A percentile compares a stretch with the other conserved stretches of the same genome.
phyloP scores from a whole-genome alignment of 1,140 invertebrate genomes.

The Achatina immaculata region DNA sequence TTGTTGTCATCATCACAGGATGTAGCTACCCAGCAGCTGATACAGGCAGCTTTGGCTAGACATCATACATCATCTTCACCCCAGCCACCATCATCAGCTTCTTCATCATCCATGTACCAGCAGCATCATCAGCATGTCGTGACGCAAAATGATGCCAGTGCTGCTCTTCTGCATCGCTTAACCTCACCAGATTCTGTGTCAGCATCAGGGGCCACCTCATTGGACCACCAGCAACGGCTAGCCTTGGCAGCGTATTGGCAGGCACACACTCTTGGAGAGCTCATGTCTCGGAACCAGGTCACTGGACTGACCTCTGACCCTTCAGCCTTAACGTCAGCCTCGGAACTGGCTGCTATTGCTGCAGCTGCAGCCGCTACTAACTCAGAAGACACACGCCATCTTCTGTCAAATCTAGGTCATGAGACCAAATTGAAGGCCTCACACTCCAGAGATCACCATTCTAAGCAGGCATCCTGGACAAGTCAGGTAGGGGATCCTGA shows the following conservation, averaged over 20 bases:
- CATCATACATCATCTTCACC: constrained; percentile 26
- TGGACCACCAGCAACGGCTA: constrained; percentile 26
- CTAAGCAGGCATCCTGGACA: not conserved
- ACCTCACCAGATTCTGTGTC: constrained; percentile 4
- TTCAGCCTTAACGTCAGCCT: constrained; percentile 9
- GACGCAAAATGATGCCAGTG: not conserved
- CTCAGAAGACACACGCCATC: constrained; percentile 10
- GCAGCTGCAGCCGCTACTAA: constrained; percentile 18
- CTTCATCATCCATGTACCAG: constrained; percentile 16
- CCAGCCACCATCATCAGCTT: not conserved
- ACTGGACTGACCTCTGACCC: constrained; percentile 23
- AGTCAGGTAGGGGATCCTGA: not conserved
- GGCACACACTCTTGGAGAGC: constrained; percentile 13
- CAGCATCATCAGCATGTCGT: constrained; percentile 20
- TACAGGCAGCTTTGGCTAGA: constrained; percentile 29
- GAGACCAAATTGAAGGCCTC: not conserved
- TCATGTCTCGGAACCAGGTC: constrained; percentile 29
- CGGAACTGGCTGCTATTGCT: constrained; percentile 28
- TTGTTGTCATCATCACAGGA: constrained; percentile 31
- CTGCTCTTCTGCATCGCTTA: constrained; percentile 17
- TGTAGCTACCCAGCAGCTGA: constrained; percentile 28
- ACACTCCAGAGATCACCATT: constrained; percentile 14
- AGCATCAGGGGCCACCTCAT: not conserved
- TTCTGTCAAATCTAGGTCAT: not conserved
- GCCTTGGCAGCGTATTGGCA: constrained; percentile 35